A percentile compares a stretch with the other conserved stretches of the same genome.
phyloP scores from a whole-genome alignment of 2,113 vertebrate genomes.

The Sitta europaea region DNA sequence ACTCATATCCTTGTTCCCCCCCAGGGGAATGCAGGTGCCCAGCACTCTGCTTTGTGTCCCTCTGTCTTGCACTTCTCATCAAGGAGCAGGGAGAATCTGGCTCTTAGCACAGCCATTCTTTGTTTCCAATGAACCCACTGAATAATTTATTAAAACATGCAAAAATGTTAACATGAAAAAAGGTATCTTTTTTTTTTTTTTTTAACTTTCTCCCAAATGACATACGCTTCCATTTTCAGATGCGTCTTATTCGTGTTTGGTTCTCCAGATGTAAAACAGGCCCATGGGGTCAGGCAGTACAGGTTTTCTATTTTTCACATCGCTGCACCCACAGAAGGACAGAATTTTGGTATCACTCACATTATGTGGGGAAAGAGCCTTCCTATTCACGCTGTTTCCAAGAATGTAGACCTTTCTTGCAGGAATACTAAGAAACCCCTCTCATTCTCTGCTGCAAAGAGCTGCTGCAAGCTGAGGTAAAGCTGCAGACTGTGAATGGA shows the following conservation, averaged over 20 bases:
- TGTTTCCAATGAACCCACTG: background rate
- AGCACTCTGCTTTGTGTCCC: background rate
- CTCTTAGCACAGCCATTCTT: rapidly evolving
- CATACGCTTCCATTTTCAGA: background rate
- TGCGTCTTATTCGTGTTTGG: background rate
- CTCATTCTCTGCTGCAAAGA: background rate
- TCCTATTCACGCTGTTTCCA: background rate
- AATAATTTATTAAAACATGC: background rate
- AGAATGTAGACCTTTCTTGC: background rate
- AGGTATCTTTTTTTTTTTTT: background rate
- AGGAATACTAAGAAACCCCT: background rate
- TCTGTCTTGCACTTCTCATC: rapidly evolving
- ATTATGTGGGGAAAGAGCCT: background rate
- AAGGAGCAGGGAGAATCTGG: background rate
- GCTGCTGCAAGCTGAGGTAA: background rate
- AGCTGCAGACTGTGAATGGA: background rate
- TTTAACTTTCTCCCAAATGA: background rate
- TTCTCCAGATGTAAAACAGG: slow-evolving; percentile 20
- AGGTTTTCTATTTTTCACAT: slow-evolving; percentile 61
- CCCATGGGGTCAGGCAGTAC: slow-evolving; percentile 11
- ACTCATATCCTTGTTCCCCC: rapidly evolving
- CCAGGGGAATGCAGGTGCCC: background rate
- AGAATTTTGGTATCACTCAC: background rate
- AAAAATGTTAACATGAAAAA: background rate
- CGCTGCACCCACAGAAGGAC: slow-evolving; percentile 20